Conservation (phyloP, 1,140 invertebrate species). For the Nasonia giraulti region DNA sequence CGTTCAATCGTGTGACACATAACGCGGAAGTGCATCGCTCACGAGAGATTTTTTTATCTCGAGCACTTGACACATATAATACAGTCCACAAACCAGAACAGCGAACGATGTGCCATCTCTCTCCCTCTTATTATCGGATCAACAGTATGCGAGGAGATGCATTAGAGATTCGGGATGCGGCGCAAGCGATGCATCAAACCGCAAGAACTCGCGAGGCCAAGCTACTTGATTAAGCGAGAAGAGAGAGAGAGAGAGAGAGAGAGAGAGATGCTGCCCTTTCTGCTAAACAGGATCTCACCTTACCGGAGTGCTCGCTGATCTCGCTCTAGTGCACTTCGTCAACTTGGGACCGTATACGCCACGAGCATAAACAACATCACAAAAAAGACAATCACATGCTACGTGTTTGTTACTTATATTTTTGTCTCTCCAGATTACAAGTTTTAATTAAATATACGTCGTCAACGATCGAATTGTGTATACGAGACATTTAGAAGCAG, state of each 20-base stretch:
- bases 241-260: not conserved
- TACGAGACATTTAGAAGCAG: not conserved
- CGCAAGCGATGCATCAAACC: not conserved
- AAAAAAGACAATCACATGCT: too few relatives aligned
- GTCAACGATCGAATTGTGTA: too few relatives aligned
- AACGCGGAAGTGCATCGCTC: not conserved
- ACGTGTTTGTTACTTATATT: too few relatives aligned
- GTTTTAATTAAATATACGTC: too few relatives aligned
- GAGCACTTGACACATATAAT: slow-evolving; percentile 32
- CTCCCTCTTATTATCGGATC: slow-evolving; percentile 7
- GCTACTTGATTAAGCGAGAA: not conserved
- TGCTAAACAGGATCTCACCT: too few relatives aligned
- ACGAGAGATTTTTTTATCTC: slow-evolving; percentile 26
- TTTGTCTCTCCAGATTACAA: too few relatives aligned
- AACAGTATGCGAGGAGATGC: not conserved
- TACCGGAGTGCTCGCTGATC: too few relatives aligned
- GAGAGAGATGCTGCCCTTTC: not conserved
- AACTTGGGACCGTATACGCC: too few relatives aligned
- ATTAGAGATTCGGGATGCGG: not conserved
- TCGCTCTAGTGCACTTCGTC: too few relatives aligned
- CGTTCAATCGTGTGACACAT: too few relatives aligned
- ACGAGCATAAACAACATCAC: too few relatives aligned
- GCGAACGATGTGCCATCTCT: too few relatives aligned
- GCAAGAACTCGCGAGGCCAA: not conserved
- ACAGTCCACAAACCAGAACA: not conserved